A percentile compares a stretch with the other conserved stretches of the same genome.
Evolutionary conservation across 2,888 invertebrate species (phyloP).

Genomic region (Lithophane socia): DNA sequence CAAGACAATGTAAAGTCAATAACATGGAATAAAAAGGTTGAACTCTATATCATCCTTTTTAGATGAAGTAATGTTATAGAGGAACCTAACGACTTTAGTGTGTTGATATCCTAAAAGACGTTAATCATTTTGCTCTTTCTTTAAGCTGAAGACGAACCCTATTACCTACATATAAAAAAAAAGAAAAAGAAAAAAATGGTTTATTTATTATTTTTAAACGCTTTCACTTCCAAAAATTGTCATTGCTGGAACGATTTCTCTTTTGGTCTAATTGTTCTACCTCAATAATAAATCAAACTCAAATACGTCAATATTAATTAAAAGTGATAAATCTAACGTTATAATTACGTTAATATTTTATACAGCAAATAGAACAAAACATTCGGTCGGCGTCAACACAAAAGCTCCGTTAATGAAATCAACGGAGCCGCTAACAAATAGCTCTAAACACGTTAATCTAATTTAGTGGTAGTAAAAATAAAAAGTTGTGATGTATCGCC

Average conservation of each 20-base stretch:
- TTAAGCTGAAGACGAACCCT: background rate
- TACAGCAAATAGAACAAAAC: conserved; percentile 63
- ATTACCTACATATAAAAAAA: no score
- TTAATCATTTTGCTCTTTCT: background rate
- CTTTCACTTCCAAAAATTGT: background rate
- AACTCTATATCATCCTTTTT: background rate
- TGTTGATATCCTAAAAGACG: background rate
- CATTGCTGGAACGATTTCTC: background rate
- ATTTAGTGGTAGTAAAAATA: conserved; percentile 76
- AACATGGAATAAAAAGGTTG: background rate
- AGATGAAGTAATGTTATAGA: background rate
- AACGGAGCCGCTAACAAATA: conserved; percentile 81
- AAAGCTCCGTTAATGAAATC: conserved; percentile 82
- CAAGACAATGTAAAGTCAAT: conserved; percentile 43
- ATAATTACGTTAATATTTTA: conserved; percentile 69
- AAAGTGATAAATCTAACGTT: conserved; percentile 64
- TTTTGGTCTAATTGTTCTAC: background rate
- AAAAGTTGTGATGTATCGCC: conserved; percentile 69
- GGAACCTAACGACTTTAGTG: no score
- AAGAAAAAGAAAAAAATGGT: no score
- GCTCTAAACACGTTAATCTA: conserved; percentile 81
- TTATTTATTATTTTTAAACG: no score
- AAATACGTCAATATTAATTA: conserved; percentile 67
- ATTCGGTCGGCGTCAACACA: conserved; percentile 73
- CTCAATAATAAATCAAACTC: conserved; percentile 52